Evolutionary conservation across 2,888 invertebrate species (phyloP).

Genomic region (Glaucopsyche alexis): DNA sequence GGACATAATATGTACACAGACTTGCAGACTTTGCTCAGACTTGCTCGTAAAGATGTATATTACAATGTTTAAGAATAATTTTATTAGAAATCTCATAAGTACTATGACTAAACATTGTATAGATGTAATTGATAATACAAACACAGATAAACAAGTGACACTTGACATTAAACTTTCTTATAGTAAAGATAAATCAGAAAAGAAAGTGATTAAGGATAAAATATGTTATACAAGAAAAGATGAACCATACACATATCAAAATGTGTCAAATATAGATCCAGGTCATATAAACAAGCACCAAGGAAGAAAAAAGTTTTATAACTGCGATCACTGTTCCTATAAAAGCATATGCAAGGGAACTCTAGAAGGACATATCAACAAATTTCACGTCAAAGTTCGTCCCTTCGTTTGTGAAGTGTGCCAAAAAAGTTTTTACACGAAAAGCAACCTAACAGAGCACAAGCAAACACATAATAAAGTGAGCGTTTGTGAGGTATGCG

Average conservation of each 20-base stretch:
- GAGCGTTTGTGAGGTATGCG: slow-evolving; percentile 57
- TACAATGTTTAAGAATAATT: slow-evolving; percentile 44
- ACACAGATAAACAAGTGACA: not conserved
- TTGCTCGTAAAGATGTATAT: slow-evolving; percentile 49
- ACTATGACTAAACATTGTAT: slow-evolving; percentile 32
- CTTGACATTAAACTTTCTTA: not conserved
- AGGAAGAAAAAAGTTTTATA: slow-evolving; percentile 41
- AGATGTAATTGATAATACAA: not conserved
- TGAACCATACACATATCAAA: not conserved
- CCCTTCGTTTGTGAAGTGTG: slow-evolving; percentile 54
- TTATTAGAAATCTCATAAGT: slow-evolving; percentile 40
- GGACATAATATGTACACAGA: slow-evolving; percentile 49
- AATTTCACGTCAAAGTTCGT: slow-evolving; percentile 50
- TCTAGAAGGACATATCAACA: slow-evolving; percentile 57
- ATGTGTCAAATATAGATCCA: not conserved
- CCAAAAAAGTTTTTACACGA: slow-evolving; percentile 56
- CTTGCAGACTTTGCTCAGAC: slow-evolving; percentile 48
- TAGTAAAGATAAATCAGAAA: not conserved
- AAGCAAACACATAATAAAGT: slow-evolving; percentile 45
- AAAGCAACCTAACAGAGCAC: slow-evolving; percentile 56
- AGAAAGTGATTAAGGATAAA: not conserved
- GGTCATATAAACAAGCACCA: slow-evolving; percentile 38
- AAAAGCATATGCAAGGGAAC: slow-evolving; percentile 49
- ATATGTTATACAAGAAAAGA: not conserved
- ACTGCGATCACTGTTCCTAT: slow-evolving; percentile 51